Evolutionary conservation across 2,113 vertebrate genomes (phyloP).

Genomic region (Tor tambroides): DNA sequence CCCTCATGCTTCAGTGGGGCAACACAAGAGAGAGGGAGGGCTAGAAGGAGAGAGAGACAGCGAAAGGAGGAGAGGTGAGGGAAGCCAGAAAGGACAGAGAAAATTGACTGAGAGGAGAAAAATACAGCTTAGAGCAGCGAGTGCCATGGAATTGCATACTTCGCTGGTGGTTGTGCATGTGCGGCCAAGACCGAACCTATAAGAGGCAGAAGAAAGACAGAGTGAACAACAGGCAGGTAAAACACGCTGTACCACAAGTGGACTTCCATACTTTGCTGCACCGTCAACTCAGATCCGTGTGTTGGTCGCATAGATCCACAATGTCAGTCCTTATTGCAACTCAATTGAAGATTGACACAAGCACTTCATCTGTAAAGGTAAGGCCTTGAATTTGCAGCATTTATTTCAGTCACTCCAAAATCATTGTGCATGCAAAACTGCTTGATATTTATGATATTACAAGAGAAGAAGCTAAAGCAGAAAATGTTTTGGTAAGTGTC

Average conservation of each 20-base stretch:
- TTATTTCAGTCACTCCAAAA: background rate
- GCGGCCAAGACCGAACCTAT: background rate
- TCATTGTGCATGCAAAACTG: background rate
- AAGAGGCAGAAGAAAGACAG: background rate
- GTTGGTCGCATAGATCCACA: background rate
- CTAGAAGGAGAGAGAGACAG: conserved; percentile 21
- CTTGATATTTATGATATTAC: background rate
- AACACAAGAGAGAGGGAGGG: conserved; percentile 40
- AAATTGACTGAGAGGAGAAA: conserved; percentile 57
- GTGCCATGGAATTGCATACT: conserved; percentile 21
- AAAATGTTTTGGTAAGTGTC: background rate
- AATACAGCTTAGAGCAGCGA: conserved; percentile 49
- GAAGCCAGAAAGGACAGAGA: conserved; percentile 45
- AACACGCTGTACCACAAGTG: conserved; percentile 22
- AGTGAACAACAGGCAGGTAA: conserved; percentile 2
- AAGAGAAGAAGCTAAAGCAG: background rate
- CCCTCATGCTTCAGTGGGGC: conserved; percentile 57
- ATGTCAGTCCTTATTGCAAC: conserved; percentile 77
- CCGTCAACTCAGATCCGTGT: background rate
- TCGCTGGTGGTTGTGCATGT: background rate
- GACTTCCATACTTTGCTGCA: conserved; percentile 21
- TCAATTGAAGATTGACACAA: conserved; percentile 75
- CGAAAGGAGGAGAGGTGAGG: conserved; percentile 26
- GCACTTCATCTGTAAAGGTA: conserved; percentile 74
- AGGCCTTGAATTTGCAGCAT: conserved; percentile 42